These are phyloP conservation scores for Choloepus didactylus DNA, from an alignment of 2,797 vertebrate species.

Conservation along the genomic window DNA sequence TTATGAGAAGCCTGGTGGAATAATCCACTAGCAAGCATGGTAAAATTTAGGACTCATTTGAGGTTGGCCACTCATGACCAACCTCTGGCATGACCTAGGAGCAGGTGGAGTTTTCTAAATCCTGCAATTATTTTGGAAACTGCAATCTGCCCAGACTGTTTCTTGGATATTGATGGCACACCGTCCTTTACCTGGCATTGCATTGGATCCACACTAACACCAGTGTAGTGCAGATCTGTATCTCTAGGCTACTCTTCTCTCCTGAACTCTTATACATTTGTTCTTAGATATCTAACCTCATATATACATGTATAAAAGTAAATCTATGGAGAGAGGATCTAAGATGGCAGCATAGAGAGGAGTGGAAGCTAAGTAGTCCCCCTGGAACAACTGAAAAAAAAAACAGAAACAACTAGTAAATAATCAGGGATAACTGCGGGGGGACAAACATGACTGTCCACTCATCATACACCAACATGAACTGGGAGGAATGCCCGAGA, in stretches of 20 bases:
- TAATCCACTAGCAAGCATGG: background rate
- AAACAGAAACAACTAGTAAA: no score
- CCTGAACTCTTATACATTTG: background rate
- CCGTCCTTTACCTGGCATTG: background rate
- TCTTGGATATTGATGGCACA: background rate
- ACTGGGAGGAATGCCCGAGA: no score
- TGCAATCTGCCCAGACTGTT: background rate
- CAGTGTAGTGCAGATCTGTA: background rate
- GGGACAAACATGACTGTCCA: no score
- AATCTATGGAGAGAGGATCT: background rate
- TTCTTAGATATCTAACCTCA: no score
- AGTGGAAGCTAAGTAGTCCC: no score
- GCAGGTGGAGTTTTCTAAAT: background rate
- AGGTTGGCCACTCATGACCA: no score
- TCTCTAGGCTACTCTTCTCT: background rate
- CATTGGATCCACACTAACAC: background rate
- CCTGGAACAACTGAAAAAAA: no score
- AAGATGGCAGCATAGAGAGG: no score
- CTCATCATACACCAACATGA: no score
- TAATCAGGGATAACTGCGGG: no score
- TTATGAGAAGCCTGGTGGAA: background rate
- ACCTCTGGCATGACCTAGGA: background rate
- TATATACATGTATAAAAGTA: background rate
- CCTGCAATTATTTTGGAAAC: background rate
- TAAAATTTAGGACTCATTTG: background rate